Conservation (phyloP, 2,888 invertebrate genomes). For the Zootermopsis nevadensis region DNA sequence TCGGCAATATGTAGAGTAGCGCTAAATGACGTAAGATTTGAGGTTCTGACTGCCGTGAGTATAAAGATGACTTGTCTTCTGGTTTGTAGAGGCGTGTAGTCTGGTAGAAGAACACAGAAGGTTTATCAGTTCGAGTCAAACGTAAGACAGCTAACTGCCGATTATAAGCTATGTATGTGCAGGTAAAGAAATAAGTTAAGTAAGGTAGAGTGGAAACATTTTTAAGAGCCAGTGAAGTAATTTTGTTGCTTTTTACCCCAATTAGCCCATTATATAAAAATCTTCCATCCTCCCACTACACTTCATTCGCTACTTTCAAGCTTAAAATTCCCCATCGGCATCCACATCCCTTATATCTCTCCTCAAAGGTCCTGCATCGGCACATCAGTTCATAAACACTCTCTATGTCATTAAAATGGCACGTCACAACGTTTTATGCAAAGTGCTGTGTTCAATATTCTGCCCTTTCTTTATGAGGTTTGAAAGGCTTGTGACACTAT, state of each 20-base stretch:
- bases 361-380: slow-evolving; percentile 7
- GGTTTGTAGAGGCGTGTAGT: no score
- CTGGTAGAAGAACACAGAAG: no score
- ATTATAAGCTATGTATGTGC: neutral
- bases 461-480: no score
- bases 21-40: no score
- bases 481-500: no score
- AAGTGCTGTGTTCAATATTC: no score
- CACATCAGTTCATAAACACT: slow-evolving; percentile 1
- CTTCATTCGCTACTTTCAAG: neutral
- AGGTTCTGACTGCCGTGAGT: no score
- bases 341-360: neutral
- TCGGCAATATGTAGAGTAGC: no score
- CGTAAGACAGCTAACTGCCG: no score
- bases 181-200: neutral
- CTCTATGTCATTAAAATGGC: neutral
- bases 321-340: neutral
- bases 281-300: neutral
- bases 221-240: slow-evolving; percentile 6
- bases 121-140: no score
- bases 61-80: no score
- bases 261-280: slow-evolving; percentile 6
- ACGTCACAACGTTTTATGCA: no score
- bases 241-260: neutral
- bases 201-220: neutral